Percentiles rank a stretch among this genome's conserved stretches.
These are phyloP conservation scores for Geopemphigus sp. DNA, from an alignment of 1,140 invertebrate species.

Conservation along the genomic window DNA sequence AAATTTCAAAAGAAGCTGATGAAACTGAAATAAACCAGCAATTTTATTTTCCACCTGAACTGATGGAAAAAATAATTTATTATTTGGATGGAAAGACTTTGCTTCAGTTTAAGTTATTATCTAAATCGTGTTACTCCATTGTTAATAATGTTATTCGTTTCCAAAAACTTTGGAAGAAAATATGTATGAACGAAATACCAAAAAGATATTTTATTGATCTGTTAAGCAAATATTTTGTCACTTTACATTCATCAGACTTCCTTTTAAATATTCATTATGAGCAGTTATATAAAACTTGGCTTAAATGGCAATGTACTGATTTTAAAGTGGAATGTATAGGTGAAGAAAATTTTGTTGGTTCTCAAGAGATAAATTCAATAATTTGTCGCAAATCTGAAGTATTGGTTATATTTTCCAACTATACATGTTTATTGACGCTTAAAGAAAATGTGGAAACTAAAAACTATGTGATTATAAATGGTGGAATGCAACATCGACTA, in stretches of 20 bases:
- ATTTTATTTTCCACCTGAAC: slow-evolving; percentile 17
- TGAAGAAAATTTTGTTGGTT: not conserved
- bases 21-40: not conserved
- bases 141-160: not conserved
- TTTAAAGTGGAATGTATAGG: not conserved
- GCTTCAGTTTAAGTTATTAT: slow-evolving; percentile 2
- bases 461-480: not conserved
- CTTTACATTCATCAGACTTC: not conserved
- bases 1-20: not conserved
- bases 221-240: not conserved
- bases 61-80: slow-evolving; percentile 24
- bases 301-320: slow-evolving; percentile 1
- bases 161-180: slow-evolving; percentile 6
- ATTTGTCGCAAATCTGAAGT: slow-evolving; percentile 10
- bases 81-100: slow-evolving; percentile 27
- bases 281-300: not conserved
- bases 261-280: slow-evolving; percentile 5
- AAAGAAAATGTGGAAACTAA: not conserved
- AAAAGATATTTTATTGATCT: slow-evolving; percentile 21
- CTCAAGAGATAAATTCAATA: not conserved
- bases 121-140: not conserved
- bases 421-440: not conserved
- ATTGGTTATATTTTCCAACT: not conserved
- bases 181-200: slow-evolving; percentile 1
- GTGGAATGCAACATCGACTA: not conserved